These are phyloP conservation scores for Falco rusticolus DNA, from an alignment of 2,797 vertebrate genomes.

Conservation along the genomic window DNA sequence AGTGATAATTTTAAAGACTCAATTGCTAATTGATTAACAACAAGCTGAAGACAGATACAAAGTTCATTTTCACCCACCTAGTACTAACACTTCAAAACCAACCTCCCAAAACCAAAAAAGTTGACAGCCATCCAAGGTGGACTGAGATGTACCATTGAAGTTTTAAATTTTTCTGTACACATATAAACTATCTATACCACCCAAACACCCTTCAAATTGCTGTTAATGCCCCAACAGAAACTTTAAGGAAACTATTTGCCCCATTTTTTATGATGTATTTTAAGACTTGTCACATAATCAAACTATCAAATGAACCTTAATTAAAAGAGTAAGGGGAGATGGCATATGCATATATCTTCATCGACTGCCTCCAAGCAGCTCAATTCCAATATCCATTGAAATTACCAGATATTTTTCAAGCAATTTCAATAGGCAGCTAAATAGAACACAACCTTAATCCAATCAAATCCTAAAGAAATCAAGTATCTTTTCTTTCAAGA, in stretches of 20 bases:
- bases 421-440: not conserved
- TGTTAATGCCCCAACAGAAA: not conserved
- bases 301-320: not conserved
- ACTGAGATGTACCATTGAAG: not conserved
- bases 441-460: not conserved
- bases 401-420: not conserved
- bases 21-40: not conserved
- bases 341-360: not conserved
- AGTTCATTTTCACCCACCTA: not conserved
- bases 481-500: not conserved
- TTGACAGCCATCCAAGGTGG: not conserved
- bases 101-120: not conserved
- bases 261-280: not conserved
- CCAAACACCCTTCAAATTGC: not conserved
- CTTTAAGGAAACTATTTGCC: not conserved
- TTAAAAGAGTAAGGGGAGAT: not conserved
- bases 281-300: not conserved
- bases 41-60: not conserved
- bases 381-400: not conserved
- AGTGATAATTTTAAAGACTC: not conserved
- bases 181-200: not conserved
- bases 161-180: not conserved
- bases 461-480: not conserved
- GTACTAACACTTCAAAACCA: not conserved
- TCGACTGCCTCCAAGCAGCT: not conserved